Conservation (phyloP, 2,797 vertebrate species). For the Scolopax rusticola region DNA sequence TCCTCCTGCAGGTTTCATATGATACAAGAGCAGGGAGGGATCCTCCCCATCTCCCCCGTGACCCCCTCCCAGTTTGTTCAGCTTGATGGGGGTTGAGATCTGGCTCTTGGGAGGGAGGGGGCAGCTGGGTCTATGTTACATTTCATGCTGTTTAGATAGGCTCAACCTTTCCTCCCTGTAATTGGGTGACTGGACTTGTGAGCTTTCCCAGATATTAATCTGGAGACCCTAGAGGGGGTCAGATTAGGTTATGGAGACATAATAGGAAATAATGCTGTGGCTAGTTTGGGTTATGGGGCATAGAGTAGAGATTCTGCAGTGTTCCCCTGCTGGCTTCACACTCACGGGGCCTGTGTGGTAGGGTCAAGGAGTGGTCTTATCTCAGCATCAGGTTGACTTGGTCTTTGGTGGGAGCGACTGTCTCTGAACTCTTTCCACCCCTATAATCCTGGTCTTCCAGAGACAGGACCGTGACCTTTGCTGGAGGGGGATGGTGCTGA, state of each 20-base stretch:
- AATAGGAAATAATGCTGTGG: conserved; percentile 75
- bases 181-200: conserved; percentile 66
- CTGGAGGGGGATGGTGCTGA: background rate
- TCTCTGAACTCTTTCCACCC: background rate
- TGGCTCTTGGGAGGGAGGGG: conserved; percentile 13
- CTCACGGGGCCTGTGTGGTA: background rate
- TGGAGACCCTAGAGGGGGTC: conserved; percentile 60
- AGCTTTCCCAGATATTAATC: conserved; percentile 77
- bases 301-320: conserved; percentile 23
- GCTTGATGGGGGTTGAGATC: conserved; percentile 66
- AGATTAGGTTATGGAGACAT: conserved; percentile 77
- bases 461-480: background rate
- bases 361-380: conserved; percentile 28
- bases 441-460: conserved; percentile 8
- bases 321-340: conserved; percentile 13
- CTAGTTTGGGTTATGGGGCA: conserved; percentile 75
- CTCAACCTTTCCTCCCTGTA: conserved; percentile 75
- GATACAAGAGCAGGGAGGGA: conserved; percentile 29
- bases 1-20: conserved; percentile 57
- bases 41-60: conserved; percentile 18
- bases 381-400: background rate
- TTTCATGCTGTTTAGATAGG: conserved; percentile 76
- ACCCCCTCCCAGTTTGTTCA: conserved; percentile 62
- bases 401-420: background rate
- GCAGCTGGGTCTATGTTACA: conserved; percentile 66